Base-by-base conservation (phyloP, 1,140 invertebrate genomes). In the Teleogryllus occipitalis region DNA sequence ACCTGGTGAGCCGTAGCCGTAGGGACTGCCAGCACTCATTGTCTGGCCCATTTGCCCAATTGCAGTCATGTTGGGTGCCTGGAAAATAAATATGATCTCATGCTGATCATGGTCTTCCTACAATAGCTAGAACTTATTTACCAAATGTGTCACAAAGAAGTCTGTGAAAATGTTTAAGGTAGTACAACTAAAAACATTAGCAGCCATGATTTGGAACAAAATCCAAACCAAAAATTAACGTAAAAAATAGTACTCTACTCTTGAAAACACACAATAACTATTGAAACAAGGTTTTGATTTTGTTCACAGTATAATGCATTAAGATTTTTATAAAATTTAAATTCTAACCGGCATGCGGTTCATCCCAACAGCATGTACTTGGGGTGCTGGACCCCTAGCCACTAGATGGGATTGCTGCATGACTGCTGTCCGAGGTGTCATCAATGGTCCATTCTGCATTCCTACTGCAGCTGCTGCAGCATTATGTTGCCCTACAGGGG, bases 381-480 rank as follows among this genome's bases (percentile, higher is more conserved):
- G 82, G n/a, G 84, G 83, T 74, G 81, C 81, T 48, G 84, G 84
- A 18, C 83, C 83, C 15, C 83, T 79, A 47, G 81, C 82, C 48
- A 82, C 82, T 7, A 82, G 49, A 75, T 83, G 82, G 15, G 79
- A 74, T 47, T 82, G 83, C 81, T 84, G 82, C 47, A 90, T 89
- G 14, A 77, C 79, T 12, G 79, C 76, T 10, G 86, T 84, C 14
- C 89, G 85, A 0, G 89, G 85, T 74, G 86, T 88, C 86, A 92
- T 89, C 86, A 92, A 89, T 4, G 91, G 91, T 12, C 93, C 93
- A 83, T 94, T 95, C 84, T 92, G 93, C 74, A 83, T 78, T 54
- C 81, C 81, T 73, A 82, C 81, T 77, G 82, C 87, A 47, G 83
- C 83, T 8, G 87, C 85, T 8, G 87, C 85, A 10, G 83, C 84